Evolutionary conservation across 2,113 vertebrate genomes (phyloP), one percentile per base, ranked within the genome.

Genomic region (Pelobates fuscus): DNA sequence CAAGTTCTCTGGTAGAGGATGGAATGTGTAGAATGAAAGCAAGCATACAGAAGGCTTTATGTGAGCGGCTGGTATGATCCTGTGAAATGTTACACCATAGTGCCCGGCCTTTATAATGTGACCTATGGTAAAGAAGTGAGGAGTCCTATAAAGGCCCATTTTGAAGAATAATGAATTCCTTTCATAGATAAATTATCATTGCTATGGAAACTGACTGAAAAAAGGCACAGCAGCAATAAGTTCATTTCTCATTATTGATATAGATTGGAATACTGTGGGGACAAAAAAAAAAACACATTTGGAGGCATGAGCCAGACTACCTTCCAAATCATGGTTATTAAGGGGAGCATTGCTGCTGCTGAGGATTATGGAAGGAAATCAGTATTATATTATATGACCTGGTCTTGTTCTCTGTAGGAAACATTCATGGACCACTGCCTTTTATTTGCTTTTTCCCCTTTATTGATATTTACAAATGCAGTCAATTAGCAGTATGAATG

Each of bases 41-140:
- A 27, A 30, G 32, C 54, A 70, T 60, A 80, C 49, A 61, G 74
- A 66, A 46, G 24, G 52, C 54, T 46, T 63, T 77, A 68, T 80
- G 26, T 62, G 32, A 61, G 26, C 59, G 60, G 24, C 49, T 80
- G 69, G 55, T 81, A 70, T 77, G 69, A 64, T 59, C 24, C 60
- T 88, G 86, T 83, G 81, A 88, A 68, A 88, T 85, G 82, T 82
- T 82, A 73, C 82, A 84, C 80, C 23, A 79, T 71, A 74, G 77
- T 84, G 65, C 26, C 18, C 59, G 26, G 73, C 73, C 73, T 68
- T 24, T 27, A 68, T 67, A 77, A 68, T 77, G 73, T 61, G 65
- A 68, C 64, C 65, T 30, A 61, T 77, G 65, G 67, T 77, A 55
- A 77, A 49, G 73, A 68, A 63, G 55, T 68, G 44, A 77, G 29